phyloP scores from a whole-genome alignment of 2,113 vertebrate genomes.

The Nerophis lumbriciformis region DNA sequence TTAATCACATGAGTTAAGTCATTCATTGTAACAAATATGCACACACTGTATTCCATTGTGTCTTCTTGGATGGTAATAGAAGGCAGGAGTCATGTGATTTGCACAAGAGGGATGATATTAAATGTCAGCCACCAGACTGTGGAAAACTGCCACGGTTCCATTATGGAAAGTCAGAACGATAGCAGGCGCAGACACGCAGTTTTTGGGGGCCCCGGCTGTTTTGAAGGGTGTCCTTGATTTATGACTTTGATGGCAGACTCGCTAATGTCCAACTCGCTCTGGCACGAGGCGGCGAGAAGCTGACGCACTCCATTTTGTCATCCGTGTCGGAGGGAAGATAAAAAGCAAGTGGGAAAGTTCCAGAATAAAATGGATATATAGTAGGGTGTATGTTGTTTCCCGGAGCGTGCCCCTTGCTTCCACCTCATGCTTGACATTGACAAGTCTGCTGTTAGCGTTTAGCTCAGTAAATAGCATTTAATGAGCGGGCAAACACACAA shows the following conservation, averaged over 20 bases:
- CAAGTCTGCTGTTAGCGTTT: conserved; percentile 58
- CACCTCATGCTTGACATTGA: conserved; percentile 61
- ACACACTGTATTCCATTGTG: conserved; percentile 20
- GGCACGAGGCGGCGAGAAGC: conserved; percentile 21
- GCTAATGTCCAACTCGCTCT: conserved; percentile 41
- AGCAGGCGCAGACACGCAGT: conserved; percentile 33
- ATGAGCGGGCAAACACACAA: conserved; percentile 49
- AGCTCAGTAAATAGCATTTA: conserved; percentile 64
- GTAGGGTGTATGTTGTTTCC: conserved; percentile 37
- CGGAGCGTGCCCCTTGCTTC: conserved; percentile 56
- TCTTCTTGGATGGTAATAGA: conserved; percentile 14
- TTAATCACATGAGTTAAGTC: too few relatives aligned
- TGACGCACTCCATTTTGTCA: conserved; percentile 40
- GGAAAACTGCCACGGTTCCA: conserved; percentile 26
- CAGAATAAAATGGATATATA: conserved; percentile 20
- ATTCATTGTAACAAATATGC: conserved; percentile 50
- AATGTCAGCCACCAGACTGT: conserved; percentile 32
- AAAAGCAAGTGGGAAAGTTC: conserved; percentile 32
- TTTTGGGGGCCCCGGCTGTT: conserved; percentile 25
- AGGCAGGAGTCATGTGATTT: conserved; percentile 13
- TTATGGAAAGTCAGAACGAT: conserved; percentile 25
- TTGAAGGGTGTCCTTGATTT: conserved; percentile 55
- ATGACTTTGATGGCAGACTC: conserved; percentile 57
- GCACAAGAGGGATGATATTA: conserved; percentile 9
- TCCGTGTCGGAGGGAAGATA: conserved; percentile 38